A percentile compares a stretch with the other conserved stretches of the same genome.
These are phyloP conservation scores for Paraescarpia echinospica DNA, from an alignment of 1,140 invertebrate species.

Conservation along the genomic window DNA sequence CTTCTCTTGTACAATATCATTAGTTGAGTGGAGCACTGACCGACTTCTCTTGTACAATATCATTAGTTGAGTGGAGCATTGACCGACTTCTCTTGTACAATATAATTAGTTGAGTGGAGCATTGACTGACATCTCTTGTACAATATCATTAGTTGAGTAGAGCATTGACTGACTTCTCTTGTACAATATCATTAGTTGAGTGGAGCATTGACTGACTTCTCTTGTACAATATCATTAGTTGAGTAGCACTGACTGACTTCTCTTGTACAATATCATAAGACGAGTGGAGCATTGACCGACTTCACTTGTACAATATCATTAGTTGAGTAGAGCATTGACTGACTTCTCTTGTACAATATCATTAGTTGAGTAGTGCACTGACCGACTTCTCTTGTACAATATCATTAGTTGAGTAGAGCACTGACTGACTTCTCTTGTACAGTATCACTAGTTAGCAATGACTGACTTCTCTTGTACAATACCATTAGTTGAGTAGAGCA, in stretches of 20 bases:
- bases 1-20: constrained; percentile 41
- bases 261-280: constrained; percentile 32
- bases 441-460: neutral
- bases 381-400: constrained; percentile 45
- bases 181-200: neutral
- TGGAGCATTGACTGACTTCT: constrained; percentile 39
- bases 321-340: constrained; percentile 15
- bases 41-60: constrained; percentile 44
- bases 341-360: constrained; percentile 44
- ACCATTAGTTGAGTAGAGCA: neutral
- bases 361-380: neutral
- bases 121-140: constrained; percentile 45
- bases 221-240: constrained; percentile 31
- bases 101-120: neutral
- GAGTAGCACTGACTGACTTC: constrained; percentile 39
- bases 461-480: constrained; percentile 45
- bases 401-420: neutral
- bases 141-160: neutral
- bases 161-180: constrained; percentile 45
- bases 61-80: neutral
- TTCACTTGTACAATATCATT: constrained; percentile 38
- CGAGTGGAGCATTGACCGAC: constrained; percentile 33
- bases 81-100: constrained; percentile 45
- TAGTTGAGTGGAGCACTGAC: neutral
- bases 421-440: constrained; percentile 45